A percentile compares a stretch with the other conserved stretches of the same genome.
phyloP scores from a whole-genome alignment of 2,797 vertebrate genomes.

The Austrolebias charrua region DNA sequence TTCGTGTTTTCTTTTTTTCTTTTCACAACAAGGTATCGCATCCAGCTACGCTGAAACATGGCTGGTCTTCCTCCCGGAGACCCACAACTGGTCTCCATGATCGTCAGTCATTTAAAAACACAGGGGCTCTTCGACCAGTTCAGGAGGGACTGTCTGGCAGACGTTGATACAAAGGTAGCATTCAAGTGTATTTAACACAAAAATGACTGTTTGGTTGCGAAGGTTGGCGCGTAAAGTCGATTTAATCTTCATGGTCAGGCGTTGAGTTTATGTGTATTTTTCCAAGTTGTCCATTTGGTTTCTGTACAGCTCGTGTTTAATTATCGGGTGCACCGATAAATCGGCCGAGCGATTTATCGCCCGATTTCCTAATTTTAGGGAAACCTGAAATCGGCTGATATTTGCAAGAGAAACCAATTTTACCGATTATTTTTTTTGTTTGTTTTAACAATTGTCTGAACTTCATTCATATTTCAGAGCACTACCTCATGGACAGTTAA shows the following conservation, averaged over 20 bases:
- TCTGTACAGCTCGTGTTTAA: not conserved
- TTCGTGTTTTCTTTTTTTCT: not conserved
- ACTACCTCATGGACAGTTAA: too few species aligned
- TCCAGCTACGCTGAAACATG: constrained; percentile 55
- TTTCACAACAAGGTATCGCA: not conserved
- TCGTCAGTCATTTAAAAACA: constrained; percentile 94
- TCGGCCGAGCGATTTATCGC: too few species aligned
- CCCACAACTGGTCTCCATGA: constrained; percentile 93
- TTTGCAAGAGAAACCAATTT: too few species aligned
- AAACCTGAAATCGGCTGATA: too few species aligned
- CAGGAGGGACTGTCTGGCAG: constrained; percentile 93
- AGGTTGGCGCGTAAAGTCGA: not conserved
- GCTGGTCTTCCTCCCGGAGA: constrained; percentile 85
- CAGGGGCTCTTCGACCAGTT: constrained; percentile 98
- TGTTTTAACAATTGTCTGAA: too few species aligned
- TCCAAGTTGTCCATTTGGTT: not conserved
- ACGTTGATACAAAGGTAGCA: constrained; percentile 94
- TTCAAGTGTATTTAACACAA: not conserved
- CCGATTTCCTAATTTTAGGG: too few species aligned
- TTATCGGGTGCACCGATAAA: too few species aligned
- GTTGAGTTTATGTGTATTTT: not conserved
- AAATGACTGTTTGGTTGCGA: not conserved
- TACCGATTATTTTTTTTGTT: too few species aligned
- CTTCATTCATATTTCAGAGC: too few species aligned
- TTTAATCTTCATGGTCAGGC: too few species aligned